These are phyloP conservation scores for Cantharis lateralis DNA, from an alignment of 2,888 invertebrate species.

Conservation along the genomic window DNA sequence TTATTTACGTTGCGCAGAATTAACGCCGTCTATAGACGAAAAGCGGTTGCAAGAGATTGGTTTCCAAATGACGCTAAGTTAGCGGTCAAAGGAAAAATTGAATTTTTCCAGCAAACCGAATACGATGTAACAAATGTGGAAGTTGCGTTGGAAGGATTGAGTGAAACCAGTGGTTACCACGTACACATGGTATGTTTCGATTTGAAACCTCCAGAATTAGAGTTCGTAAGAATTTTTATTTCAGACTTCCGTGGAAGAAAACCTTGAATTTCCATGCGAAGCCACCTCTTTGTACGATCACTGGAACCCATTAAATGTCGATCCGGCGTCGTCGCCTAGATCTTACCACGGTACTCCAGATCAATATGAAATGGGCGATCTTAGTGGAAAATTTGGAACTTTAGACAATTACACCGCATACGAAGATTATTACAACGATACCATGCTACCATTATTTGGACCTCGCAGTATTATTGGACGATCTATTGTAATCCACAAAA, in stretches of 20 bases:
- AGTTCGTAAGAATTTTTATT: neutral
- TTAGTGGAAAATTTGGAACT: conserved; percentile 84
- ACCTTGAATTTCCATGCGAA: conserved; percentile 87
- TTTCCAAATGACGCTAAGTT: conserved; percentile 76
- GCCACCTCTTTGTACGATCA: conserved; percentile 79
- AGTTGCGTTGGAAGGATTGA: conserved; percentile 74
- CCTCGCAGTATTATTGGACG: conserved; percentile 81
- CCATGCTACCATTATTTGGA: conserved; percentile 80
- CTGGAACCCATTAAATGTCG: conserved; percentile 82
- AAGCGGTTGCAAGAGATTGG: conserved; percentile 87
- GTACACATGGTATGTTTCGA: conserved; percentile 72
- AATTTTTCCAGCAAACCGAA: conserved; percentile 84
- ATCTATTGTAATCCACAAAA: conserved; percentile 83
- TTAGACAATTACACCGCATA: conserved; percentile 68
- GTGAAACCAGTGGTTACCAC: conserved; percentile 73
- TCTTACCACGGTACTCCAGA: conserved; percentile 72
- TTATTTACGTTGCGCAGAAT: conserved; percentile 59
- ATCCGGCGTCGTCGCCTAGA: conserved; percentile 64
- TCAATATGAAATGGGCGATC: conserved; percentile 84
- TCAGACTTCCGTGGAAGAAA: conserved; percentile 81
- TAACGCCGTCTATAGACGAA: conserved; percentile 73
- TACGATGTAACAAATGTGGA: conserved; percentile 82
- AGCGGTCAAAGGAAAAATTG: conserved; percentile 73
- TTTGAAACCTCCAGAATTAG: neutral
- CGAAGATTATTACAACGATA: conserved; percentile 73